Evolutionary conservation across 2,888 invertebrate species (phyloP), one percentile per base, ranked within the genome.

Genomic region (Thysanoteuthis rhombus): DNA sequence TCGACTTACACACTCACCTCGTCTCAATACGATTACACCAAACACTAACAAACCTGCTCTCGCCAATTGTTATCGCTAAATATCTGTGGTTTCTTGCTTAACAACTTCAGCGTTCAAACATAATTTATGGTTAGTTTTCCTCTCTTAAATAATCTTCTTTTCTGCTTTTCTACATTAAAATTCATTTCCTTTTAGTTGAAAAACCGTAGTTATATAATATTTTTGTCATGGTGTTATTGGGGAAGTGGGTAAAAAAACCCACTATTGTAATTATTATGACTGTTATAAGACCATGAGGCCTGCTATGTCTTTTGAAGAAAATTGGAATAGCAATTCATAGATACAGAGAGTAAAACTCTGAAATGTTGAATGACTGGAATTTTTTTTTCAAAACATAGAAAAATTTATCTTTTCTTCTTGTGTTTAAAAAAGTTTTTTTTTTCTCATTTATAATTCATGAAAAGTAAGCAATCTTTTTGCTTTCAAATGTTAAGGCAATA

Each of bases 31-130:
- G 25, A 25, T 28, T 58, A 58, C 75, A n/a, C 75, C n/a, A 75
- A 75, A n/a, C 75, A n/a, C 75, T n/a, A 75, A 75, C 75, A 75
- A n/a, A 75, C 75, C 75, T 75, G n/a, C 75, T n/a, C 75, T 75
- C 75, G 36, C 75, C 75, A 75, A n/a, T n/a, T 75, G 75, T n/a
- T n/a, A 75, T 75, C n/a, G 16, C n/a, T n/a, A 36, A n/a, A 16
- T 75, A 25, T 36, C n/a, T 75, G 75, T 75, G 75, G 75, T n/a
- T 19, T 75, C n/a, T 36, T 75, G 75, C n/a, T 75, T 75, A 75
- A 75, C 75, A 75, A 16, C 25, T 75, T 75, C 36, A 36, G n/a
- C 12, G 75, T 75, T 52, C 52, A 52, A 52, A 25, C 52, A 52
- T 42, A 42, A 42, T 16, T 42, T n/a, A n/a, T n/a, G n/a, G n/a